Conservation (phyloP, 2,888 invertebrate species). For the Herminia tarsipennalis region DNA sequence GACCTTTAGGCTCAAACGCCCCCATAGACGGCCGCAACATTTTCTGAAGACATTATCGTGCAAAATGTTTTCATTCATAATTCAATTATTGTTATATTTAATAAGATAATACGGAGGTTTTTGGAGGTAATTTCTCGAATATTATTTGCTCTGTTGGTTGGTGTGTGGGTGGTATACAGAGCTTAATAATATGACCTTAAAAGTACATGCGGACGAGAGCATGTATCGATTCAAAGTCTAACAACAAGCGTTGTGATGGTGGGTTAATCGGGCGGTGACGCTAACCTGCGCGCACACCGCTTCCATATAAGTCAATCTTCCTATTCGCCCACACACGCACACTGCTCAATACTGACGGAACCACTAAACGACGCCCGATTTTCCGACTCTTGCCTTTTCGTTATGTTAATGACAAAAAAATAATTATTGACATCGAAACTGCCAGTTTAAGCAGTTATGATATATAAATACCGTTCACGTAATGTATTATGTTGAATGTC, state of each 20-base stretch:
- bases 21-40: constrained; percentile 5
- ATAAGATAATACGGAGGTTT: constrained; percentile 4
- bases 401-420: constrained; percentile 60
- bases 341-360: constrained; percentile 58
- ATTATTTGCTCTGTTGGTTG: constrained; percentile 29
- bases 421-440: constrained; percentile 35
- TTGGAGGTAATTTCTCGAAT: constrained; percentile 18
- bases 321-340: constrained; percentile 79
- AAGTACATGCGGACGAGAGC: constrained; percentile 65
- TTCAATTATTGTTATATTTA: constrained; percentile 10
- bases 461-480: constrained; percentile 22
- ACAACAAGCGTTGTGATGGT: constrained; percentile 58
- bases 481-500: not conserved
- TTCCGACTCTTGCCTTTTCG: constrained; percentile 60
- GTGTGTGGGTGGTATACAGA: constrained; percentile 58
- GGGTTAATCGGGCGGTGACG: constrained; percentile 77
- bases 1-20: constrained; percentile 22
- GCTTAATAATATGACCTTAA: constrained; percentile 75
- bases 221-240: constrained; percentile 66
- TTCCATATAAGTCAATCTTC: constrained; percentile 78
- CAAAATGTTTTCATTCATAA: constrained; percentile 15
- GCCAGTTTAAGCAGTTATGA: constrained; percentile 36
- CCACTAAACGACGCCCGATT: constrained; percentile 58
- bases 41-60: constrained; percentile 6
- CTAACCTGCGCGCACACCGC: constrained; percentile 57